phyloP scores from a whole-genome alignment of 35 echinoderm and acorn worm genomes.

The Heliocidaris erythrogramma region DNA sequence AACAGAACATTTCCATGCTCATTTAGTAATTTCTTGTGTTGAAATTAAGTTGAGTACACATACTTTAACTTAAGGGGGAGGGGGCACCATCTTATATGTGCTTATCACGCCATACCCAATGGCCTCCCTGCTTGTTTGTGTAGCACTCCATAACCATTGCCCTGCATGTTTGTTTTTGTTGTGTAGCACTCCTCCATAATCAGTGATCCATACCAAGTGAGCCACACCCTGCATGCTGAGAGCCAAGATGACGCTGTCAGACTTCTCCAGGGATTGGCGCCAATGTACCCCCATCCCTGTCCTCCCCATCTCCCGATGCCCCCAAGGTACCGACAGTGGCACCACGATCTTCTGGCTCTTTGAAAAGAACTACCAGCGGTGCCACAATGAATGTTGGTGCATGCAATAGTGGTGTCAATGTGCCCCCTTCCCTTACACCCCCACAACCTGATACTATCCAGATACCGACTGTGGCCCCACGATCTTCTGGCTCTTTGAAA shows the following conservation, averaged over 20 bases:
- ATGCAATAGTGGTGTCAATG: not conserved
- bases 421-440: too few relatives aligned
- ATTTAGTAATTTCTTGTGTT: too few relatives aligned
- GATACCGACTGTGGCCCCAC: not conserved
- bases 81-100: too few relatives aligned
- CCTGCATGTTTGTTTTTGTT: conserved; percentile 12
- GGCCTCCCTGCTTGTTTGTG: not conserved
- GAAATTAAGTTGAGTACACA: too few relatives aligned
- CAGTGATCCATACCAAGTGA: conserved; percentile 20
- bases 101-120: not conserved
- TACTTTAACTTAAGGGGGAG: too few relatives aligned
- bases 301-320: conserved; percentile 26
- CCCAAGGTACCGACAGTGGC: conserved; percentile 36
- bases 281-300: conserved; percentile 20
- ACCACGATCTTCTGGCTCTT: conserved; percentile 10
- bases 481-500: conserved; percentile 10
- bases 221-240: not conserved
- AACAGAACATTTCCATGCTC: too few relatives aligned
- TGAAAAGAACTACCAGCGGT: conserved; percentile 19
- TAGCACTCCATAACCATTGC: not conserved
- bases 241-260: conserved; percentile 29
- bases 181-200: not conserved
- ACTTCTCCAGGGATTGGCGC: conserved; percentile 28
- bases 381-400: not conserved
- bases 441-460: not conserved